Evolutionary conservation across 2,797 vertebrate genomes (phyloP).

Genomic region (Microhierax caerulescens): DNA sequence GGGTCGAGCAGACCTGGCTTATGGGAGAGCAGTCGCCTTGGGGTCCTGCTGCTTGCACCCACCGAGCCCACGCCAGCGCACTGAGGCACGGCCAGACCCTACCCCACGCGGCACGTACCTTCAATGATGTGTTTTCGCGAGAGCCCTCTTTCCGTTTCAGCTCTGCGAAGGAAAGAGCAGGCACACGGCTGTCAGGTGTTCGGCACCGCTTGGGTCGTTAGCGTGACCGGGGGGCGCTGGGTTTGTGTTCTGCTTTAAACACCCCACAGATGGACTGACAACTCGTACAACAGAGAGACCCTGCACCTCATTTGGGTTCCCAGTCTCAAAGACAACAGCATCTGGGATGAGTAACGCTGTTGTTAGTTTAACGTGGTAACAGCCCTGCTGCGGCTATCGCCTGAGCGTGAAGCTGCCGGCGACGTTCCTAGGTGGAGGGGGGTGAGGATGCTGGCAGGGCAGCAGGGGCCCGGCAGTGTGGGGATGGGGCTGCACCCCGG

Average conservation of each 20-base stretch:
- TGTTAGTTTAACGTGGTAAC: neutral
- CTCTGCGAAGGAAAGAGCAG: conserved; percentile 75
- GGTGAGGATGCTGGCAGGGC: neutral
- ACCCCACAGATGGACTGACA: neutral
- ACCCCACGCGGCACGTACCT: conserved; percentile 74
- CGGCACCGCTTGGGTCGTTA: no score
- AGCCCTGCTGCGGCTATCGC: neutral
- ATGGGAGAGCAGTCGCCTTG: accelerated
- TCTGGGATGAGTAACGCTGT: accelerated
- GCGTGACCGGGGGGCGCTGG: neutral
- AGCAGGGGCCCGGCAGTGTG: accelerated
- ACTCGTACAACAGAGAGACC: neutral
- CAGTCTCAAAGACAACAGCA: neutral
- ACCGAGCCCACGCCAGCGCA: neutral
- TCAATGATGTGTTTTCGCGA: conserved; percentile 98
- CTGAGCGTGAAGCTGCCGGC: neutral
- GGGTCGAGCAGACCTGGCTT: neutral
- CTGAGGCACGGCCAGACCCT: accelerated
- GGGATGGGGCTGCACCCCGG: neutral
- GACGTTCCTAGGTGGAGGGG: neutral
- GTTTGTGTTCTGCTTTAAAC: neutral
- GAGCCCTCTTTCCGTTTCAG: conserved; percentile 94
- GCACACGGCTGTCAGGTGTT: neutral
- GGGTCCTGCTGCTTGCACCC: accelerated
- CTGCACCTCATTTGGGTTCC: no score